A percentile compares a stretch with the other conserved stretches of the same genome.
Conservation (phyloP, 2,888 invertebrate genomes). For the Cremastinae sp. region DNA sequence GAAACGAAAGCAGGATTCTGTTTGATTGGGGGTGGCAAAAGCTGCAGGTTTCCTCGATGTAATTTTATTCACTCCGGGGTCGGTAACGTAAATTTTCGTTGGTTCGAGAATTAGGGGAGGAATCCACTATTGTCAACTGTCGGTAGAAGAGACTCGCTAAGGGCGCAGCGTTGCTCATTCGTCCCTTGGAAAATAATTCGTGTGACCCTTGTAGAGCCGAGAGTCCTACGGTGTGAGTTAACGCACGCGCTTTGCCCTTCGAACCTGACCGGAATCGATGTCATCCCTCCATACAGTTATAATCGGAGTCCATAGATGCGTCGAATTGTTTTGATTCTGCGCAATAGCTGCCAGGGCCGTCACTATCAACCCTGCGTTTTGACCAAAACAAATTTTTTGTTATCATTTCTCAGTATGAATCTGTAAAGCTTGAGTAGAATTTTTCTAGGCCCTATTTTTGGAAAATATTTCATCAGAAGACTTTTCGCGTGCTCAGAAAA, state of each 20-base stretch:
- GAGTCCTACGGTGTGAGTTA: constrained; percentile 10
- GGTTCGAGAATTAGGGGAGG: constrained; percentile 11
- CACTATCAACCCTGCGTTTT: constrained; percentile 11
- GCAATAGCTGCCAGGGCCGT: constrained; percentile 55
- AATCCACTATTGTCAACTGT: constrained; percentile 3
- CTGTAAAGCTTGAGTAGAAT: too few species aligned
- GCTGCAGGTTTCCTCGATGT: background rate
- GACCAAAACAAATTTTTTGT: background rate
- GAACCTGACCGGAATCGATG: constrained; percentile 58
- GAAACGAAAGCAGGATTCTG: background rate
- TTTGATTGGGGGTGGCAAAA: background rate
- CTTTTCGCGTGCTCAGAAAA: too few species aligned
- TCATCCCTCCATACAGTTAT: constrained; percentile 42
- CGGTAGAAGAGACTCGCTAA: constrained; percentile 58
- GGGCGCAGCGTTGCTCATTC: background rate
- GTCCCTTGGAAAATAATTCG: constrained; percentile 14
- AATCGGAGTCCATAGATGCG: constrained; percentile 37
- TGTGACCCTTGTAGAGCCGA: background rate
- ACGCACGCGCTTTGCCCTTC: constrained; percentile 59
- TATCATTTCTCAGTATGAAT: too few species aligned
- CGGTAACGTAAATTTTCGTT: constrained; percentile 3
- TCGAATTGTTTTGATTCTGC: constrained; percentile 51
- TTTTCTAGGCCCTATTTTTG: too few species aligned
- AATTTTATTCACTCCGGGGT: background rate
- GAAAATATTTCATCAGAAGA: too few species aligned